Conservation (phyloP, 2,113 vertebrate species). For the Okapia johnstoni region DNA sequence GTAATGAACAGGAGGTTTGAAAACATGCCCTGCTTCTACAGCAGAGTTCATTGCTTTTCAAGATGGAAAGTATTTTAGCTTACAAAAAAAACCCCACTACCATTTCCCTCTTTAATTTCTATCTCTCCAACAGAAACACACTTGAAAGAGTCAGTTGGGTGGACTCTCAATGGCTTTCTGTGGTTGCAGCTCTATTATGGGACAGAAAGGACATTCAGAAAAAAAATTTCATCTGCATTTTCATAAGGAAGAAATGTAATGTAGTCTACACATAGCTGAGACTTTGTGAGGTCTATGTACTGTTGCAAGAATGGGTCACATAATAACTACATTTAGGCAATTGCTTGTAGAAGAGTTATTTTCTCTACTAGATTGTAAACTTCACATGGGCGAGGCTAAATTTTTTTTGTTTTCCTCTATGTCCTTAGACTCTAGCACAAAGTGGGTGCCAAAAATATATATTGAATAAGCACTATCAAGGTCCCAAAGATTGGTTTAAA, state of each 20-base stretch:
- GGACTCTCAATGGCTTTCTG: background rate
- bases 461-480: background rate
- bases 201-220: background rate
- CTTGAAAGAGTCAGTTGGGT: background rate
- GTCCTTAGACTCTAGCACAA: background rate
- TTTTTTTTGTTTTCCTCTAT: background rate
- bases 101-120: background rate
- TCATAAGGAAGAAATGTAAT: background rate
- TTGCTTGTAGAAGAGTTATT: background rate
- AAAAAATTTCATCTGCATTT: background rate
- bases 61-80: conserved; percentile 22
- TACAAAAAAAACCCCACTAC: background rate
- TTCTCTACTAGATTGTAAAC: background rate
- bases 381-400: background rate
- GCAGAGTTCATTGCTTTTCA: conserved; percentile 1
- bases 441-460: background rate
- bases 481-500: background rate
- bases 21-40: background rate
- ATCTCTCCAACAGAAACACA: background rate
- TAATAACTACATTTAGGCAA: background rate
- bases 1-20: conserved; percentile 38
- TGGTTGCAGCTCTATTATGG: background rate
- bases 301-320: background rate
- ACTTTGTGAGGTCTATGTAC: background rate
- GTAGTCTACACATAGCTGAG: background rate